Percentiles rank a stretch among this genome's conserved stretches.
These are phyloP conservation scores for Tautogolabrus adspersus DNA, from an alignment of 2,113 vertebrate genomes.

Conservation along the genomic window DNA sequence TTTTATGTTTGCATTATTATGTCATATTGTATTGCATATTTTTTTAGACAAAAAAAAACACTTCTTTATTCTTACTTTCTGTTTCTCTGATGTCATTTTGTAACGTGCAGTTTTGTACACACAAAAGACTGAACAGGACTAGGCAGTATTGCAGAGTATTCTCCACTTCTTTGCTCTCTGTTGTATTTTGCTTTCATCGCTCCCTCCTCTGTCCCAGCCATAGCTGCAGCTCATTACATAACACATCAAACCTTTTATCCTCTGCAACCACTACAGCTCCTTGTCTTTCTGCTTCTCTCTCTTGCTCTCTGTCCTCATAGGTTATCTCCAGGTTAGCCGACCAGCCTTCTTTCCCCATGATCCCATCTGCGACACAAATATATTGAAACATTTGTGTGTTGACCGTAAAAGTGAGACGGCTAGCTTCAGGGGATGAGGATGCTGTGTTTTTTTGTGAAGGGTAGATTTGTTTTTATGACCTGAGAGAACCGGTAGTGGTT, in stretches of 20 bases:
- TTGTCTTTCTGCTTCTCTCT: conserved; percentile 9
- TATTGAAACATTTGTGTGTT: neutral
- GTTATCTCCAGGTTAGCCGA: conserved; percentile 30
- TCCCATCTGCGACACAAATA: neutral
- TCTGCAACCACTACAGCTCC: conserved; percentile 48
- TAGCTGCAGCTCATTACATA: conserved; percentile 71
- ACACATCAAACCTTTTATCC: conserved; percentile 65
- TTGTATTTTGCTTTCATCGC: conserved; percentile 47
- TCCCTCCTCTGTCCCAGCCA: conserved; percentile 31
- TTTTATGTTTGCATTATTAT: neutral
- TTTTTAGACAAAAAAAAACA: neutral
- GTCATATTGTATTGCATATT: neutral
- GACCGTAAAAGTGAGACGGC: neutral
- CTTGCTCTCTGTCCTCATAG: conserved; percentile 24
- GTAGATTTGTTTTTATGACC: conserved; percentile 17
- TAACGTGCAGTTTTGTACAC: neutral
- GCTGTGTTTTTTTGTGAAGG: neutral
- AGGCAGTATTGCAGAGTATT: conserved; percentile 26
- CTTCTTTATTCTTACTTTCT: conserved; percentile 20
- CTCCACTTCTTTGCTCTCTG: conserved; percentile 21
- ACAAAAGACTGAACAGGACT: conserved; percentile 4
- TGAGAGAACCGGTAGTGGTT: conserved; percentile 25
- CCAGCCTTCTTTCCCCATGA: neutral
- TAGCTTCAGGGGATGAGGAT: conserved; percentile 10
- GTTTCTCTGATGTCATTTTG: conserved; percentile 5